These are phyloP conservation scores for Thunnus maccoyii DNA, from an alignment of 2,113 vertebrate species.

Conservation along the genomic window DNA sequence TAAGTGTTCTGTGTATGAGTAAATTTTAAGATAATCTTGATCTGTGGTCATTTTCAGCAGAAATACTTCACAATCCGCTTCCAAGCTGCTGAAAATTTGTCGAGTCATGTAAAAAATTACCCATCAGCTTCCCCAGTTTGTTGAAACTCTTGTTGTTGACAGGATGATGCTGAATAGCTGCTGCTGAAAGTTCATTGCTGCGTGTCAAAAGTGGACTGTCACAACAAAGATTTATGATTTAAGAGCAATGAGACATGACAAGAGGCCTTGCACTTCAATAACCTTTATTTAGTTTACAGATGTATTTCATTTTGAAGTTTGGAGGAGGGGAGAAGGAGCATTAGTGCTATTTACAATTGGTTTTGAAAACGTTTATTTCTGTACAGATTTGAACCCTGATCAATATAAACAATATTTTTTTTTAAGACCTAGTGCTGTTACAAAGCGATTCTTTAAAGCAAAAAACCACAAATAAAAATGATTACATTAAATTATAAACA, in stretches of 20 bases:
- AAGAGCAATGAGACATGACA: slow-evolving; percentile 30
- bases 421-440: slow-evolving; percentile 92
- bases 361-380: slow-evolving; percentile 93
- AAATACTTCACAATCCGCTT: background rate
- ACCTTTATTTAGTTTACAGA: slow-evolving; percentile 97
- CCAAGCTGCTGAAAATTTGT: background rate
- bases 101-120: background rate
- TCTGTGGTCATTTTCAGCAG: background rate
- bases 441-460: slow-evolving; percentile 92
- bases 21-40: too few relatives aligned
- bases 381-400: slow-evolving; percentile 99
- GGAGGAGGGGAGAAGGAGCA: slow-evolving; percentile 90
- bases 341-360: slow-evolving; percentile 98
- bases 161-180: too few relatives aligned
- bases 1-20: too few relatives aligned
- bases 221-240: background rate
- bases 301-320: slow-evolving; percentile 93
- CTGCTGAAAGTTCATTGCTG: background rate
- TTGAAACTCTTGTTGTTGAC: too few relatives aligned
- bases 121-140: background rate
- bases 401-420: slow-evolving; percentile 95
- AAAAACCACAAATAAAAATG: slow-evolving; percentile 87
- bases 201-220: background rate
- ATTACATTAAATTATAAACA: slow-evolving; percentile 90
- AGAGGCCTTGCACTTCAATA: slow-evolving; percentile 88